phyloP scores from a whole-genome alignment of 53 echinoderm and acorn worm species.

The Patiria pectinifera region DNA sequence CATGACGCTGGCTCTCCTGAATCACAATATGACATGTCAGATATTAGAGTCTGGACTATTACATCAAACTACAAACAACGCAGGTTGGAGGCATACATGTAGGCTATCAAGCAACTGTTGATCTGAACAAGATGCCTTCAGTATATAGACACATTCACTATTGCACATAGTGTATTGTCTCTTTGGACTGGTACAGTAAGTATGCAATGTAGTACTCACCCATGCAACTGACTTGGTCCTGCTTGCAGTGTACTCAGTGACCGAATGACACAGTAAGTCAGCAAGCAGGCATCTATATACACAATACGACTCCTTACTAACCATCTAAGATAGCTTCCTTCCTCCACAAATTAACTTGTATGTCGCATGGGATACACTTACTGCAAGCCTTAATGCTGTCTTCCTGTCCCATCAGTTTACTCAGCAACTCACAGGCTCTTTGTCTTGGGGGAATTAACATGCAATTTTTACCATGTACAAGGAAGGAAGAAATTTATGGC shows the following conservation, averaged over 20 bases:
- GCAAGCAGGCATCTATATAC: constrained; percentile 35
- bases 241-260: neutral
- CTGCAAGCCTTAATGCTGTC: constrained; percentile 27
- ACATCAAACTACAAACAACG: too few species aligned
- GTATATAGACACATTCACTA: neutral
- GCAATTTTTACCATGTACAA: constrained; percentile 44
- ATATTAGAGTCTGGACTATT: neutral
- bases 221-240: constrained; percentile 7
- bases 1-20: constrained; percentile 92
- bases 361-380: constrained; percentile 46
- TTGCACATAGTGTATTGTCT: neutral
- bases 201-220: neutral
- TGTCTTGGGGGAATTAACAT: constrained; percentile 52
- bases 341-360: constrained; percentile 56
- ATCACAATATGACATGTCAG: neutral
- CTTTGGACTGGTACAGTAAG: neutral
- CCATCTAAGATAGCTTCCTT: constrained; percentile 53
- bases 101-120: too few species aligned
- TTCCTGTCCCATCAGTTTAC: constrained; percentile 56
- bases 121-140: too few species aligned
- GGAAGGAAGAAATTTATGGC: constrained; percentile 57
- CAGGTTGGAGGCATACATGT: too few species aligned
- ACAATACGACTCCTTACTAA: constrained; percentile 37
- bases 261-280: constrained; percentile 28
- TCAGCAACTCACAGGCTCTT: constrained; percentile 50